Base-by-base conservation (phyloP, 2,797 vertebrate species). In the Forpus xanthops region DNA sequence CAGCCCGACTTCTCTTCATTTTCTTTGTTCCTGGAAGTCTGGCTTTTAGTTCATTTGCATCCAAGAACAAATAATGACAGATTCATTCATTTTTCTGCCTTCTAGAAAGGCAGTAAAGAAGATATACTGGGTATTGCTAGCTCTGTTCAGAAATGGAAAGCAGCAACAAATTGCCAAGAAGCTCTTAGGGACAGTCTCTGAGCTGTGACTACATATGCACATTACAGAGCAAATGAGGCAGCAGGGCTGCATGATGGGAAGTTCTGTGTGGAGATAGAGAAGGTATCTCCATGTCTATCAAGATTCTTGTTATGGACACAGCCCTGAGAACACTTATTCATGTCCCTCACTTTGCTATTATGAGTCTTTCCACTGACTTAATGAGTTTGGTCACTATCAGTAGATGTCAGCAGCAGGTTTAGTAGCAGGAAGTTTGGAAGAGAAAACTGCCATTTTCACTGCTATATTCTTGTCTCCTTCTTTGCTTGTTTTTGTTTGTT, bases 41-140 rank as follows among this genome's bases (percentile, higher is more conserved):
- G 31, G 1, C 27, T 64, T 15, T 60, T 49, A 31, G 52, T 4
- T 9, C 27, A 2, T 23, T n/a, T 21, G 0, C 8, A 3, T 49
- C 75, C 62, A 41, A 62, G 25, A 12, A 11, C 9, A 85, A 66
- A 44, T n/a, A 27, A 27, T 20, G 31, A 12, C 15, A 7, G 4
- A 11, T n/a, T 2, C n/a, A 42, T 30, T 44, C 30, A 23, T 3
- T 15, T 15, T 53, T 39, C 21, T 71, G 28, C 52, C 25, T 75
- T 41, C 35, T 35, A 25, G 30, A 37, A 60, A 10, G 37, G 28
- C 1, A 4, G 31, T 20, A 12, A 42, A 45, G 49, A 77, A 58
- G 33, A n/a, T 31, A 28, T 4, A 3, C 25, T 12, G 35, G 24
- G 8, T 23, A 23, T 4, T 73, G 49, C 12, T 62, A 73, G 50